Evolutionary conservation across 2,113 vertebrate genomes (phyloP).

Genomic region (Syrmaticus mikado): DNA sequence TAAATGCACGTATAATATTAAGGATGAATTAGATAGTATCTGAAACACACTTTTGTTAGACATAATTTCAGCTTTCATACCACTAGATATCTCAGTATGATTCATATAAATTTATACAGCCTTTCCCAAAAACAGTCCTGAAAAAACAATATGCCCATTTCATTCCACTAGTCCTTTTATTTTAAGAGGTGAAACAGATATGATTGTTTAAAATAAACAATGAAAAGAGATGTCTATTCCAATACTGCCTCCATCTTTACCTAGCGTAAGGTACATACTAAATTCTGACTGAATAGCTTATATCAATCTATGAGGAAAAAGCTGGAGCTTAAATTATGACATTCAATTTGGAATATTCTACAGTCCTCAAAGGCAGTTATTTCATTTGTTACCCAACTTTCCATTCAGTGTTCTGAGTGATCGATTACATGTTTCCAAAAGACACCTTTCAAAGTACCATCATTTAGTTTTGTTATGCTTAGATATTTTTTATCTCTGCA

Average conservation of each 20-base stretch:
- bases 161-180: background rate
- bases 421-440: background rate
- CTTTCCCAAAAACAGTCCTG: background rate
- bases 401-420: background rate
- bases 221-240: background rate
- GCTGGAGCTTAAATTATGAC: background rate
- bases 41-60: background rate
- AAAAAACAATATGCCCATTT: background rate
- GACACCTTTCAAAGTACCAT: background rate
- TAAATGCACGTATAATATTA: background rate
- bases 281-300: background rate
- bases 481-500: background rate
- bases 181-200: conserved; percentile 9
- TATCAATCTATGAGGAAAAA: background rate
- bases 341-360: background rate
- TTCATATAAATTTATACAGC: background rate
- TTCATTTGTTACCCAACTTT: background rate
- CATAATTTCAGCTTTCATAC: background rate
- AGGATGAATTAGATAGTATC: background rate
- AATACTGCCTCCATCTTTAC: background rate
- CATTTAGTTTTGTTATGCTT: background rate
- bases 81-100: background rate
- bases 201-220: conserved; percentile 22
- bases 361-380: background rate
- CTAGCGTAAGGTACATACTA: background rate